Evolutionary conservation across 2,888 invertebrate genomes (phyloP), one percentile per base, ranked within the genome.

Genomic region (Chloroclystis v-ata): DNA sequence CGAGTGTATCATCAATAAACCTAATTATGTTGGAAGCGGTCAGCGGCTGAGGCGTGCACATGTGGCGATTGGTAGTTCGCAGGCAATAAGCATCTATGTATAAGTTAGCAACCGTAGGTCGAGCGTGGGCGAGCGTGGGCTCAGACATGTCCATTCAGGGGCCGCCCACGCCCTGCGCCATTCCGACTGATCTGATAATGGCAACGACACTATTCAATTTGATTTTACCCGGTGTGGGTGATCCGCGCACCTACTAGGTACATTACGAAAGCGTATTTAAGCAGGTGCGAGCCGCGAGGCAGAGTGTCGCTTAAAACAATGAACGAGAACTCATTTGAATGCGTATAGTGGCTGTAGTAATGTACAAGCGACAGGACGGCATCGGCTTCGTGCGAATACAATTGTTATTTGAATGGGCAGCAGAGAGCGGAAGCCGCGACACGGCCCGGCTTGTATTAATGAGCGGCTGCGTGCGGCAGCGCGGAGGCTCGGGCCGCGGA

Each of bases 381-480:
- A 61, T 59, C 59, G 60, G 57, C 62, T 72, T 60, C 68, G 68
- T 72, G 81, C 79, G 72, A 82, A 82, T 78, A 74, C 69, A 75
- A 78, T 78, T 78, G 70, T 67, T 76, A 79, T 81, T 79, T 75
- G 77, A 79, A 80, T 75, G 75, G 69, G 66, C 61, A 67, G 55
- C 61, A 61, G 63, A 60, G 70, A 73, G 80, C 84, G 85, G 85
- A 85, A 84, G 75, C 77, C 78, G 77, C 70, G 78, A 76, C 75
- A 75, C 72, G 73, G 75, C 67, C 78, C 75, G 69, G 65, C 69
- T 72, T 74, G 78, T 81, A 81, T 81, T 82, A 83, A 82, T 82
- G 82, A 72, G 80, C 75, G 32, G 64, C 73, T 72, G 75, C 66
- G 67, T 65, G 73, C 28, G 38, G 13, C 30, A 4, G 12, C 9